Percentiles rank a stretch among this genome's conserved stretches.
Evolutionary conservation across 2,113 vertebrate genomes (phyloP).

Genomic region (Turdus rufiventris): DNA sequence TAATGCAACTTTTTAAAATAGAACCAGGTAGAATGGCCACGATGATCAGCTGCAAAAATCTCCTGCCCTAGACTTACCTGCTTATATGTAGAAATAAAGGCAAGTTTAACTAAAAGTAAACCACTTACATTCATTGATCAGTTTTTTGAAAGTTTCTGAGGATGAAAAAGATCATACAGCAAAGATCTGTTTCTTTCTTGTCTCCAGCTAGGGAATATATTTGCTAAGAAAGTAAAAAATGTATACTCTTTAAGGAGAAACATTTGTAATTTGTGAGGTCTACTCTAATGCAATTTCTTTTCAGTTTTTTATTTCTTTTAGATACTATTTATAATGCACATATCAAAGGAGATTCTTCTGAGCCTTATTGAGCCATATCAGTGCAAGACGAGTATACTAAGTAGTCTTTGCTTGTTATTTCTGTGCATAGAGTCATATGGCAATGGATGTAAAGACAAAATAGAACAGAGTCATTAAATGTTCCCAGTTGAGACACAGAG

Average conservation of each 20-base stretch:
- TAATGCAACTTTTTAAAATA: not conserved
- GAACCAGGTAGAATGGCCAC: rapidly evolving
- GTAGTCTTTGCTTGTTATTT: not conserved
- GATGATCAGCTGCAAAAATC: not conserved
- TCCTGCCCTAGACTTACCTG: not conserved
- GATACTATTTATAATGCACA: not conserved
- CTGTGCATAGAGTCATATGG: not conserved
- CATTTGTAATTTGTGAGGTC: not conserved
- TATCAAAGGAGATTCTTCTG: not conserved
- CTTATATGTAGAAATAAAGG: not conserved
- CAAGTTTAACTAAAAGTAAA: not conserved
- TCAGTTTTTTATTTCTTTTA: not conserved
- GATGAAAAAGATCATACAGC: not conserved
- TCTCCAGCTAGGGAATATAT: not conserved
- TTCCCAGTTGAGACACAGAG: not conserved
- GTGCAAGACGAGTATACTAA: not conserved
- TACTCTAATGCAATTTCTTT: not conserved
- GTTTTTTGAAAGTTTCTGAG: not conserved
- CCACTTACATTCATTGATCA: not conserved
- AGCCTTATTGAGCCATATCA: not conserved
- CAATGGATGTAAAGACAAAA: not conserved
- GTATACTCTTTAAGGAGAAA: not conserved
- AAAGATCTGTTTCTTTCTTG: not conserved
- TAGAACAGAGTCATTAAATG: not conserved
- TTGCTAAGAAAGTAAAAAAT: not conserved